A percentile compares a stretch with the other conserved stretches of the same genome.
Conservation (phyloP, 2,888 invertebrate genomes). For the Bedellia somnulentella region DNA sequence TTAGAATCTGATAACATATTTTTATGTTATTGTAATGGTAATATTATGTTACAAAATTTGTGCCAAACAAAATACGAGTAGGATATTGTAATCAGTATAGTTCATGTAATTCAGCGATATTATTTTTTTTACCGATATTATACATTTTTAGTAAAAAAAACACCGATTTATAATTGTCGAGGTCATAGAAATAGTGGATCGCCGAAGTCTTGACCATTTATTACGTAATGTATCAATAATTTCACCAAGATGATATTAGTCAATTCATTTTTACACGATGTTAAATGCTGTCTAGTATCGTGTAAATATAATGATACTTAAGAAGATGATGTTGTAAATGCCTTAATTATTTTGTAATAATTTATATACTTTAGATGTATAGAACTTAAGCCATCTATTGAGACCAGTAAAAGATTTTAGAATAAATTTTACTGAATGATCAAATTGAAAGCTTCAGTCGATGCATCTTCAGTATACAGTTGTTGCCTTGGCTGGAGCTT, state of each 20-base stretch:
- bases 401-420: slow-evolving; percentile 61
- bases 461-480: slow-evolving; percentile 2
- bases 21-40: no score
- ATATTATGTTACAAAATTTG: no score
- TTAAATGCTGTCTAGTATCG: slow-evolving; percentile 43
- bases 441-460: slow-evolving; percentile 5
- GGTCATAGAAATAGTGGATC: no score
- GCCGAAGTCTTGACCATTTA: slow-evolving; percentile 61
- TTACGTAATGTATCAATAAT: slow-evolving; percentile 26
- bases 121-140: no score
- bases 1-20: no score
- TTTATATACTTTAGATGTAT: slow-evolving; percentile 62
- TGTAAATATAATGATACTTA: slow-evolving; percentile 47
- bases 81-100: no score
- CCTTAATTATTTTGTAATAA: slow-evolving; percentile 63
- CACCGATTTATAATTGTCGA: no score
- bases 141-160: no score
- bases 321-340: slow-evolving; percentile 59
- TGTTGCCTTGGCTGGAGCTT: slow-evolving; percentile 3
- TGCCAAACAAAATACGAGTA: no score
- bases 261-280: slow-evolving; percentile 57
- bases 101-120: no score
- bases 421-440: slow-evolving; percentile 28
- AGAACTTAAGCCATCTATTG: slow-evolving; percentile 62
- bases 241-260: slow-evolving; percentile 54